Evolutionary conservation across 2,888 invertebrate genomes (phyloP).

Genomic region (Harpagoxenus sublaevis): DNA sequence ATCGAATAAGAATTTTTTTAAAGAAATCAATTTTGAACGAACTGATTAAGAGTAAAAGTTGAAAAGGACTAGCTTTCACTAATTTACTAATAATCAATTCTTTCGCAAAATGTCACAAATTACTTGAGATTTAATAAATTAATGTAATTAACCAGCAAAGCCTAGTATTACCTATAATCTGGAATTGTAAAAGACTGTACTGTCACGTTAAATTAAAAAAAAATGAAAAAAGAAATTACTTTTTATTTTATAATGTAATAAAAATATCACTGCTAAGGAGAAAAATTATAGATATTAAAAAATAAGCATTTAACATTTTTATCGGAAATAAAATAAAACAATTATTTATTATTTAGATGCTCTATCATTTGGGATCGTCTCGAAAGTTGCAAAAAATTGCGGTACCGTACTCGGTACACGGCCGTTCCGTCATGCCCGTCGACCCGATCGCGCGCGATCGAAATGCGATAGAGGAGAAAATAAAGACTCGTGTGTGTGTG

Average conservation of each 20-base stretch:
- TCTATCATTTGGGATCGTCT: background rate
- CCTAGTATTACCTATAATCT: background rate
- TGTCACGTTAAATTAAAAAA: background rate
- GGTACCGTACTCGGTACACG: constrained; percentile 47
- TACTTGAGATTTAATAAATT: background rate
- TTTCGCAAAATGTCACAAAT: background rate
- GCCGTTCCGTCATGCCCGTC: constrained; percentile 31
- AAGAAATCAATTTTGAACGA: background rate
- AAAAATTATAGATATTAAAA: background rate
- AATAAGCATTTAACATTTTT: background rate
- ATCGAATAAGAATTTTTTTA: background rate
- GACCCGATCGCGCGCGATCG: constrained; percentile 17
- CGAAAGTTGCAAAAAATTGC: background rate
- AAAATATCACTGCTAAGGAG: background rate
- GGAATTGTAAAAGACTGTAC: background rate
- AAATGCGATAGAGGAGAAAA: constrained; percentile 40
- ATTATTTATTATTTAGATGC: background rate
- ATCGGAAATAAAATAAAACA: background rate
- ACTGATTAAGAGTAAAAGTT: background rate
- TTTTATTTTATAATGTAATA: background rate
- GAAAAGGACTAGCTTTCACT: background rate
- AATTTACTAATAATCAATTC: constrained; percentile 1
- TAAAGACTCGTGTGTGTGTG: constrained; percentile 47
- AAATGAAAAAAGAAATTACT: background rate
- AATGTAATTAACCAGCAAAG: background rate